Base-by-base conservation (phyloP, 2,113 vertebrate species). In the Furnarius figulus region DNA sequence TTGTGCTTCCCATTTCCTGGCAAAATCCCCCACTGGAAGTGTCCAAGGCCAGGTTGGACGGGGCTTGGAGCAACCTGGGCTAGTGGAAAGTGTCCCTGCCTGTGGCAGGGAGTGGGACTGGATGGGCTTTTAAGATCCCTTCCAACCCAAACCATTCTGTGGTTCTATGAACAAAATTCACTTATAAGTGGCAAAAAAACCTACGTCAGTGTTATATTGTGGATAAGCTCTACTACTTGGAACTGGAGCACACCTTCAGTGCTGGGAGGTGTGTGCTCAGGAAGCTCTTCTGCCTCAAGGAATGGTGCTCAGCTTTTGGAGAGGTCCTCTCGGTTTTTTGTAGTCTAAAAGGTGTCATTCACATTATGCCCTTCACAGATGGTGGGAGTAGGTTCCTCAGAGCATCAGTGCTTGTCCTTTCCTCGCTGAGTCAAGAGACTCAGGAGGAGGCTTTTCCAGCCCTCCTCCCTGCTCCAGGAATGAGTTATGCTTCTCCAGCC, bases 11-110 rank as follows among this genome's bases (percentile, higher is more conserved):
- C 14, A 5, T 87, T 93, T 91, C 56, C 71, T 73, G 62, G 33
- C 17, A 23, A 37, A 40, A 14, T 3, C 3, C 7, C 30, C 24
- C 0, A 0, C 28, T 65, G 62, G 28, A 5, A 65, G 62, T 44
- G 40, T 65, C 19, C 62, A 15, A 31, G 9, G 40, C 28, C 62
- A 65, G 20, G 28, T 7, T 44, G 62, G 40, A 65, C 3, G 3
- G 40, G 62, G 28, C 28, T 44, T 42, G 40, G 40, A 65, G 28
- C 40, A 65, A 15, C 20, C 62, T 65, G 62, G 62, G 19, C 19
- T 23, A 6, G 28, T 42, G 40, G 62, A 28, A 42, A 40, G 20
- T 65, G 40, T 65, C 20, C 62, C 28, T 44, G 28, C 30, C 40
- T 28, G 11, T 31, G 40, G 62, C 9, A 22, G 61, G 20, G 9